Conservation (phyloP, 1,140 invertebrate species). For the Colletes latitarsis region DNA sequence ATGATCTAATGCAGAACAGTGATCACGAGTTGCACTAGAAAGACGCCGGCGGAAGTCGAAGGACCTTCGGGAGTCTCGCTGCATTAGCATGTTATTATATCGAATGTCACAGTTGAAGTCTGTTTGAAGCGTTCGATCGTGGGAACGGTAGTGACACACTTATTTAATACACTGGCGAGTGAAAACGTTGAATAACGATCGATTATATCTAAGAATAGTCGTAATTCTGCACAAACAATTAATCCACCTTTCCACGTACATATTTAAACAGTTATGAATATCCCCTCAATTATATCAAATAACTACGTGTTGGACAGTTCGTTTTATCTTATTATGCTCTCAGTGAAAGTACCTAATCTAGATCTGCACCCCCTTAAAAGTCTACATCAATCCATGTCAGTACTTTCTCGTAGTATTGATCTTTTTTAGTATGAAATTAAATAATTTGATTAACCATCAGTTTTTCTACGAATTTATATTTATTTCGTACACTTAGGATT, state of each 20-base stretch:
- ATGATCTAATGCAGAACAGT: conserved; percentile 33
- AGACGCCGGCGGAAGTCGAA: conserved; percentile 5
- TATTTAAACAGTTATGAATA: conserved; percentile 17
- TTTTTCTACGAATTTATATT: too few relatives aligned
- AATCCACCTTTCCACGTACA: neutral
- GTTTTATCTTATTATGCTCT: too few relatives aligned
- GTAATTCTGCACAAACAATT: conserved; percentile 7
- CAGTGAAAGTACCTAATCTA: too few relatives aligned
- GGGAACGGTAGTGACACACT: conserved; percentile 49
- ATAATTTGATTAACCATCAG: too few relatives aligned
- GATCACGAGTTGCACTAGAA: neutral
- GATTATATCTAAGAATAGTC: conserved; percentile 15
- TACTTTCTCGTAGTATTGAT: too few relatives aligned
- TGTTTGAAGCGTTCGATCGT: conserved; percentile 26
- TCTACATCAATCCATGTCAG: too few relatives aligned
- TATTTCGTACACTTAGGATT: neutral
- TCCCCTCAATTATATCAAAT: neutral
- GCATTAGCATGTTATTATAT: conserved; percentile 47
- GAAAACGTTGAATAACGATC: conserved; percentile 43
- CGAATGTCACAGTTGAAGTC: conserved; percentile 39
- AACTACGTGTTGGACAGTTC: too few relatives aligned
- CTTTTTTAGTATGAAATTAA: too few relatives aligned
- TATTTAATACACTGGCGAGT: conserved; percentile 33
- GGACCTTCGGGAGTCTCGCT: conserved; percentile 23
- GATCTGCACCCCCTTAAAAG: too few relatives aligned